Percentiles rank a stretch among this genome's conserved stretches.
phyloP scores from a whole-genome alignment of 2,888 invertebrate species.

The Spodoptera picta region DNA sequence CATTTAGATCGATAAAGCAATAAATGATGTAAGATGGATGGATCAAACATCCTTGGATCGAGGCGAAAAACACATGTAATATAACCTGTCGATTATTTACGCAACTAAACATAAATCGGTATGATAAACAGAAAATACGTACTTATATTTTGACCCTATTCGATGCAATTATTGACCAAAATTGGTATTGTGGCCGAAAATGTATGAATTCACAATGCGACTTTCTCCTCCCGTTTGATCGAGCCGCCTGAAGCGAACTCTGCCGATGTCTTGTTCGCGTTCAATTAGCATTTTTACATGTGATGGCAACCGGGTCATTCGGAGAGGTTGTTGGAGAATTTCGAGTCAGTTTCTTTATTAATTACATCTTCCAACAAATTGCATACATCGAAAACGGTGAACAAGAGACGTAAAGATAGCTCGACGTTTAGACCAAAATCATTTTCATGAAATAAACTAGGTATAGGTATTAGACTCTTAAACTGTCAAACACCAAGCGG shows the following conservation, averaged over 20 bases:
- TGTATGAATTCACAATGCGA: constrained; percentile 62
- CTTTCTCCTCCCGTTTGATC: constrained; percentile 66
- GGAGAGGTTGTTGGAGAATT: too few species aligned
- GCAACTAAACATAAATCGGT: constrained; percentile 29
- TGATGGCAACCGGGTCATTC: constrained; percentile 4
- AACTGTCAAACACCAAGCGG: too few species aligned
- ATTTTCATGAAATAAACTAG: too few species aligned
- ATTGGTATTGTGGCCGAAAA: constrained; percentile 62
- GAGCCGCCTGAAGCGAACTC: constrained; percentile 55
- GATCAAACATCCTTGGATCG: constrained; percentile 18
- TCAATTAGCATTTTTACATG: constrained; percentile 55
- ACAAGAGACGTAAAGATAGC: too few species aligned
- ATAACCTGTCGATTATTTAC: constrained; percentile 7
- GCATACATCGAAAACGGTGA: too few species aligned
- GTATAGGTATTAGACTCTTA: too few species aligned
- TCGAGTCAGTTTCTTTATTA: too few species aligned
- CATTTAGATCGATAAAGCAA: constrained; percentile 27
- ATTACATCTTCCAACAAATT: too few species aligned
- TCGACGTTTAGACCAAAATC: too few species aligned
- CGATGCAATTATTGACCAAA: constrained; percentile 70
- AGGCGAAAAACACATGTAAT: constrained; percentile 12
- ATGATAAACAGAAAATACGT: constrained; percentile 31
- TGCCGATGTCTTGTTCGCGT: constrained; percentile 46
- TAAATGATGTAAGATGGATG: constrained; percentile 23
- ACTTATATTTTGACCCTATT: constrained; percentile 62